Evolutionary conservation across 2,797 vertebrate species (phyloP), one percentile per base, ranked within the genome.

Genomic region (Babyrousa celebensis): DNA sequence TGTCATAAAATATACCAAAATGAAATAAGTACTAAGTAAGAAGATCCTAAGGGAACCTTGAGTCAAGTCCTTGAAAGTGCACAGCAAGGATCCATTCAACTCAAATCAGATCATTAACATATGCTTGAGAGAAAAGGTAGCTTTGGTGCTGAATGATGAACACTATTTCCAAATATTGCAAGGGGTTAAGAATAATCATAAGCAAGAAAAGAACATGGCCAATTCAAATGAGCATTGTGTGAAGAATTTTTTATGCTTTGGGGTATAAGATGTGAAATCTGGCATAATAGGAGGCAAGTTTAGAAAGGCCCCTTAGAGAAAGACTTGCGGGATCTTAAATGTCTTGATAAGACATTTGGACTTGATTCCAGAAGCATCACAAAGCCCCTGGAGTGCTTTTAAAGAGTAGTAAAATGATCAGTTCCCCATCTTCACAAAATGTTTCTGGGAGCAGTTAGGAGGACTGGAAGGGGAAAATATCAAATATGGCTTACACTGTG

Each of bases 1-100:
- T 54, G 25, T 67, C 21, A 32, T 93, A 91, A 85, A 91, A 68
- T 32, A 68, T 36, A 93, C 10, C 71, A 91, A 71, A 79, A 67
- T 54, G 58, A 87, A 67, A 11, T 86, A 90, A 77, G 11, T n/a
- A 71, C 67, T 58, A 52, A 58, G 29, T 52, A 36, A 89, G 72
- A 85, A 85, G 67, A 80, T 32, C 58, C 29, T 23, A 54, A 88
- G n/a, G 65, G 63, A 93, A 75, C 21, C 60, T 27, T 56, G 72
- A 83, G 6, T 62, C 3, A 18, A 1, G 14, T 90, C 40, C 32
- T 48, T 65, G 54, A 89, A 91, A 84, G 32, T 77, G 0, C 54
- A 70, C 14, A 54, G 29, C 15, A 48, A 89, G 12, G 16, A 10
- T 60, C 74, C 36, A n/a, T 77, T 78, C n/a, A 36, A 18, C 12